phyloP scores from a whole-genome alignment of 2,888 invertebrate species.

The Nematopogon swammerdamellus region DNA sequence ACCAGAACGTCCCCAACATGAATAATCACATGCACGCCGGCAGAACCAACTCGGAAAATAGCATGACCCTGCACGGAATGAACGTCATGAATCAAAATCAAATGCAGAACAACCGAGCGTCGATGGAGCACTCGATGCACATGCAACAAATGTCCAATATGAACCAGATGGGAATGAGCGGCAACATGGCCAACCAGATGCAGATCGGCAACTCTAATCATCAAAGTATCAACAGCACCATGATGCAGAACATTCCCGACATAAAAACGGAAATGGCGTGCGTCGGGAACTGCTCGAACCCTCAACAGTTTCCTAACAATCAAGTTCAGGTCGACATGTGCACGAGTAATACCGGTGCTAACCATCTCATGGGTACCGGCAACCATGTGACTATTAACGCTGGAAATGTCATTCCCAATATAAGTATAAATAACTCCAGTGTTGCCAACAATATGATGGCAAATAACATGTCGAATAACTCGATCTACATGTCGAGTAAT shows the following conservation, averaged over 20 bases:
- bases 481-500: constrained; percentile 29
- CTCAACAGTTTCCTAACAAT: constrained; percentile 31
- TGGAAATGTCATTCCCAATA: constrained; percentile 35
- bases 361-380: constrained; percentile 27
- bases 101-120: constrained; percentile 37
- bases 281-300: constrained; percentile 40
- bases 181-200: constrained; percentile 31
- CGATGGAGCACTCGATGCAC: constrained; percentile 39
- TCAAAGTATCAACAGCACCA: constrained; percentile 34
- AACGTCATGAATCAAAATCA: constrained; percentile 43
- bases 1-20: constrained; percentile 25
- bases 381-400: neutral
- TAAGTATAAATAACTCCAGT: constrained; percentile 34
- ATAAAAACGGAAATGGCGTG: constrained; percentile 49
- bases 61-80: constrained; percentile 39
- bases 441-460: constrained; percentile 42
- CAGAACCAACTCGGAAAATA: constrained; percentile 32
- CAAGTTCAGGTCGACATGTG: constrained; percentile 42
- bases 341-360: constrained; percentile 27
- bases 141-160: constrained; percentile 36
- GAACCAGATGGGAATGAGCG: constrained; percentile 42
- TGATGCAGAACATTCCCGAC: constrained; percentile 48
- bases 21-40: constrained; percentile 20
- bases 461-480: constrained; percentile 30
- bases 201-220: constrained; percentile 38